Conservation (phyloP, 2,797 vertebrate species). For the Malurus splendens region DNA sequence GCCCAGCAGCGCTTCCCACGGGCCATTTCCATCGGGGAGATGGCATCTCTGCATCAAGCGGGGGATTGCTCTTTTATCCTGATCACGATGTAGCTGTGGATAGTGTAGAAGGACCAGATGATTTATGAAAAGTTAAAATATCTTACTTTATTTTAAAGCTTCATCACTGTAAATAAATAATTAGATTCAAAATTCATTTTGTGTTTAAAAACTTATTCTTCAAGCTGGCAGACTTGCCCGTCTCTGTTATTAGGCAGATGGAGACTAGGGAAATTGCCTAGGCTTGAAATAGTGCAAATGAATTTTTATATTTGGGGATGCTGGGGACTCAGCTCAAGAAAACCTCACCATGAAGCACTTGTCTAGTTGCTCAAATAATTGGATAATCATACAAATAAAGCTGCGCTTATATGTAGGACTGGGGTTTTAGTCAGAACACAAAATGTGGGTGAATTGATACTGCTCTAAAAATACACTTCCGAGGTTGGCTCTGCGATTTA, state of each 20-base stretch:
- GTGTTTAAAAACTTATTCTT: slow-evolving; percentile 33
- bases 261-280: not conserved
- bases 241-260: slow-evolving; percentile 13
- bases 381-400: not conserved
- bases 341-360: not conserved
- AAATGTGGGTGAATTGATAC: slow-evolving; percentile 1
- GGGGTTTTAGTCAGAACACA: not conserved
- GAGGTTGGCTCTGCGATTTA: not conserved
- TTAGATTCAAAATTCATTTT: slow-evolving; percentile 21
- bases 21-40: not conserved
- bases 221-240: not conserved
- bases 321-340: not conserved
- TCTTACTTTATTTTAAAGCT: slow-evolving; percentile 4
- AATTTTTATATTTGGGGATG: slow-evolving; percentile 9
- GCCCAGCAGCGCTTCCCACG: not conserved
- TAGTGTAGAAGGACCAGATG: slow-evolving; percentile 5
- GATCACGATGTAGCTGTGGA: not conserved
- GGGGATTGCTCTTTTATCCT: not conserved
- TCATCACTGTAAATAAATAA: slow-evolving; percentile 28
- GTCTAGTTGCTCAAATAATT: not conserved
- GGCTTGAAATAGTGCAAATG: not conserved
- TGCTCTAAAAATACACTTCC: slow-evolving; percentile 6
- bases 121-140: slow-evolving; percentile 58
- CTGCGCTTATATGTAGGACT: not conserved
- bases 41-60: not conserved